Conservation (phyloP, 2,797 vertebrate species). For the Lacerta viridis region DNA sequence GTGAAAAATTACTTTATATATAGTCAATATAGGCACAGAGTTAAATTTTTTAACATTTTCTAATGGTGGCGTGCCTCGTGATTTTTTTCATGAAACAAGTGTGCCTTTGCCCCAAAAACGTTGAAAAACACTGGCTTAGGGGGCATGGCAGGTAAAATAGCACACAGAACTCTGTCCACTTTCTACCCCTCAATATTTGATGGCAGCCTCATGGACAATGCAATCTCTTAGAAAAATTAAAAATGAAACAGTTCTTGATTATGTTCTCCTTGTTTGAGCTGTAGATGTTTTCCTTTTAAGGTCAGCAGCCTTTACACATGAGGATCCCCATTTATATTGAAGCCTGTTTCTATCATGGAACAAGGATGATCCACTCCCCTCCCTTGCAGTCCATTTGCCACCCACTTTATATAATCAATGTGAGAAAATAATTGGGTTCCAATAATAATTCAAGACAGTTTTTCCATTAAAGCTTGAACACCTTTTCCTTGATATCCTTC, state of each 20-base stretch:
- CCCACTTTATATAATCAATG: conserved; percentile 30
- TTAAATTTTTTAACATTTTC: no score
- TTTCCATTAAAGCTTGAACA: conserved; percentile 54
- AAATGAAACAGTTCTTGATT: conserved; percentile 41
- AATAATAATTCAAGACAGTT: conserved; percentile 51
- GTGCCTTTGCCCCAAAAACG: no score
- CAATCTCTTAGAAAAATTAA: conserved; percentile 41
- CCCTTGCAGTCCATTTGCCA: conserved; percentile 34
- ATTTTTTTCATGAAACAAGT: no score
- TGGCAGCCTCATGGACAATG: conserved; percentile 24
- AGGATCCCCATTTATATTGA: conserved; percentile 64
- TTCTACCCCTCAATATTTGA: no score
- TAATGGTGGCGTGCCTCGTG: no score
- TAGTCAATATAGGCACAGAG: no score
- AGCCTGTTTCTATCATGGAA: neutral
- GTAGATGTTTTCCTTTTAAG: conserved; percentile 63
- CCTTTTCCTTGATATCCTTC: conserved; percentile 12
- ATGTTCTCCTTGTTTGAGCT: conserved; percentile 5
- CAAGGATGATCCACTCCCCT: conserved; percentile 5
- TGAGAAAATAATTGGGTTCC: conserved; percentile 48
- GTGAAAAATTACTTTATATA: no score
- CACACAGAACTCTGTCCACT: no score
- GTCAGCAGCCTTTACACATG: conserved; percentile 62
- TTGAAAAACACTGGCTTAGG: no score
- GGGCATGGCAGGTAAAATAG: no score